These are phyloP conservation scores for Sebastes variabilis DNA, from an alignment of 2,797 vertebrate species.

Conservation along the genomic window DNA sequence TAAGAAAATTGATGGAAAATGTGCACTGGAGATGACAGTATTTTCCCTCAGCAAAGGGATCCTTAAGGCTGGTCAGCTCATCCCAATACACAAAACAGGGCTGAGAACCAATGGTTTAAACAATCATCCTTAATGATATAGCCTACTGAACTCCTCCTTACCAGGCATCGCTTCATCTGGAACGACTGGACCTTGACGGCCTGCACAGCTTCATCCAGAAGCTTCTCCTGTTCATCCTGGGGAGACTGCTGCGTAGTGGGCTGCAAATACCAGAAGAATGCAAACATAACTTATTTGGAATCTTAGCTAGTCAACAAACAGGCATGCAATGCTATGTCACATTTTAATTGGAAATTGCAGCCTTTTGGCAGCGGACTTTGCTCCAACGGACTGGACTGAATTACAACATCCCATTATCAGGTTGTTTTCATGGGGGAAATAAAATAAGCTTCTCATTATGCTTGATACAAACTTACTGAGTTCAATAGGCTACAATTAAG, in stretches of 20 bases:
- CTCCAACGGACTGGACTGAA: neutral
- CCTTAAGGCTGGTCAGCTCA: neutral
- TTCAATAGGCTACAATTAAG: too few species aligned
- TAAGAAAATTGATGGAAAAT: neutral
- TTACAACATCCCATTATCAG: neutral
- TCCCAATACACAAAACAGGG: neutral
- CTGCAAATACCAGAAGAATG: constrained; percentile 66
- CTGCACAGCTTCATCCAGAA: constrained; percentile 97
- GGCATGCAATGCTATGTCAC: too few species aligned
- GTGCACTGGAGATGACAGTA: neutral
- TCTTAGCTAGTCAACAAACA: neutral
- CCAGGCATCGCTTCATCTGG: constrained; percentile 99
- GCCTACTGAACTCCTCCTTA: constrained; percentile 69
- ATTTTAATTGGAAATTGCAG: neutral
- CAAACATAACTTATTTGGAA: neutral
- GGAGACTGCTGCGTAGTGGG: constrained; percentile 97
- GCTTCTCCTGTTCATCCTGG: constrained; percentile 98
- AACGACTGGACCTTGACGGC: constrained; percentile 99
- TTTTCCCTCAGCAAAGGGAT: neutral
- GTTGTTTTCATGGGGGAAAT: neutral
- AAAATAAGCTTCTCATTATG: neutral
- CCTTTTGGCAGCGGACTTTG: neutral
- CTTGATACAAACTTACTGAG: neutral
- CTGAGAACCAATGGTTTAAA: neutral
- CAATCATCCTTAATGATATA: neutral